A percentile compares a stretch with the other conserved stretches of the same genome.
These are phyloP conservation scores for Corythornis cristatus DNA, from an alignment of 2,113 vertebrate species.

Conservation along the genomic window DNA sequence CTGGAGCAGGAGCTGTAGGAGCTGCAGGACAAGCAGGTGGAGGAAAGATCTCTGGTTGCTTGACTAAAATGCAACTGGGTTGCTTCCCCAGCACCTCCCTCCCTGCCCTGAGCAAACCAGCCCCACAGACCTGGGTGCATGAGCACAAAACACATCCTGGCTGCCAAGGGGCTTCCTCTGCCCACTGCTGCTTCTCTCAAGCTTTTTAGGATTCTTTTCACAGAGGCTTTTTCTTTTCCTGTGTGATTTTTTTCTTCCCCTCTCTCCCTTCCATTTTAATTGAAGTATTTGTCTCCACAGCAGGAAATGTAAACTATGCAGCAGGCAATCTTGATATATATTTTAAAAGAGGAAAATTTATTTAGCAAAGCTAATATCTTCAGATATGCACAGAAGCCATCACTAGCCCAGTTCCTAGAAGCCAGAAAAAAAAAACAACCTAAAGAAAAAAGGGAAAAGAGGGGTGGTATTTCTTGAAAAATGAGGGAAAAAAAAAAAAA, in stretches of 20 bases:
- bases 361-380: slow-evolving; percentile 73
- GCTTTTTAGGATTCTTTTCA: neutral
- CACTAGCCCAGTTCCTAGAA: neutral
- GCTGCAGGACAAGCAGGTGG: neutral
- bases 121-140: neutral
- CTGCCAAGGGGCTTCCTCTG: neutral
- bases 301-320: slow-evolving; percentile 70
- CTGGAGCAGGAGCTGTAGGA: neutral
- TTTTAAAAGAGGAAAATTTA: slow-evolving; percentile 57
- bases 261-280: neutral
- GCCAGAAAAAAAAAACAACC: neutral
- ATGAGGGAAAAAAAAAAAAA: neutral
- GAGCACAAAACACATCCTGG: neutral
- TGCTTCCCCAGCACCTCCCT: neutral
- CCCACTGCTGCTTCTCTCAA: neutral
- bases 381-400: slow-evolving; percentile 49
- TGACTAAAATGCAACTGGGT: neutral
- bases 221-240: neutral
- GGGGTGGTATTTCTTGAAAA: neutral
- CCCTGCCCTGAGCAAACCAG: neutral
- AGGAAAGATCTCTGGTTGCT: neutral
- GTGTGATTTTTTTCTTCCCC: neutral
- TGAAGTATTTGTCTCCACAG: slow-evolving; percentile 69
- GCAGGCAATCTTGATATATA: slow-evolving; percentile 60
- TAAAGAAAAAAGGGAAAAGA: slow-evolving; percentile 2